Base-by-base conservation (phyloP, 2,888 invertebrate genomes). In the Malthinus flaveolus region DNA sequence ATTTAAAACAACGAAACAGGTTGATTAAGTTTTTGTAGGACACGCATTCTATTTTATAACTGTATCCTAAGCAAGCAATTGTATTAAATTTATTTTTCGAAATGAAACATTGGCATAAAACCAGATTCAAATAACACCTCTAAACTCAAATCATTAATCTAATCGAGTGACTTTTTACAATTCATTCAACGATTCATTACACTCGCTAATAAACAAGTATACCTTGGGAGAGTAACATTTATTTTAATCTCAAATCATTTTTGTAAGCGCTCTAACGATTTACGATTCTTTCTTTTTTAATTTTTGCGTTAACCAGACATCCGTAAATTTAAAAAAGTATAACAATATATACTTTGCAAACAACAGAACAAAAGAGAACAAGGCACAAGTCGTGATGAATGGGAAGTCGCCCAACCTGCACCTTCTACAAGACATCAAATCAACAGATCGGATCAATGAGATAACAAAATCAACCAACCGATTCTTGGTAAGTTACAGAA, bases 371-470 rank as follows among this genome's bases (percentile, higher is more conserved):
- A 65, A 49, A 57, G 55, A 35, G 49, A 48, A 59, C 52, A 52
- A 58, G 23, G 51, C 59, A 51, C 58, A 47, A 52, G 59, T 61
- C 62, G 66, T 66, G 68, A 66, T 64, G 66, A 67, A 67, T 66
- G 65, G 62, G 60, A 63, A 65, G 62, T 65, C 61, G 64, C 66
- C 60, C 61, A 66, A 65, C 61, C 63, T 68, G 65, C 66, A 68
- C 65, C 64, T 65, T 60, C 57, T 59, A 23, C 5, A 23, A 58
- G 61, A 63, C 61, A 55, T 58, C 61, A 64, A 53, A 66, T 66
- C 64, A 56, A 61, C 60, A 61, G 66, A 66, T 64, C 62, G 52
- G 59, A 67, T 67, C 63, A 56, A 48, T 32, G 49, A 61, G 67
- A 67, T 67, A 67, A 50, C 12, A 39, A 62, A 54, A 49, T 55